A percentile compares a stretch with the other conserved stretches of the same genome.
Conservation (phyloP, 1,140 invertebrate species). For the Meloidogyne chitwoodi region DNA sequence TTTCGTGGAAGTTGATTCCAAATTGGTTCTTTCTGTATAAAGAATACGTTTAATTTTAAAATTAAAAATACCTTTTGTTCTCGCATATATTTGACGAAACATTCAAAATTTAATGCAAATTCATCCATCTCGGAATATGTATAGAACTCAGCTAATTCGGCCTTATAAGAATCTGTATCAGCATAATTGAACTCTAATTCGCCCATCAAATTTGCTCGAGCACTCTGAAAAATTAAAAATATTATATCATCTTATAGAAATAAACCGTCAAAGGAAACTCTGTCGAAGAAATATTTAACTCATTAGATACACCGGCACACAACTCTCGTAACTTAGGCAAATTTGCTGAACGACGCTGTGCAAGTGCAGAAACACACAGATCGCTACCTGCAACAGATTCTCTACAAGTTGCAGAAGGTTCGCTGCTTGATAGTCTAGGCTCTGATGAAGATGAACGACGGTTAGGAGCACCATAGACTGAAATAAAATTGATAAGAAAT, state of each 20-base stretch:
- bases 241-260: slow-evolving; percentile 8
- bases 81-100: slow-evolving; percentile 42
- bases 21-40: slow-evolving; percentile 3
- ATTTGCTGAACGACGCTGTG: slow-evolving; percentile 52
- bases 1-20: slow-evolving; percentile 21
- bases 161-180: slow-evolving; percentile 41
- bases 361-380: slow-evolving; percentile 50
- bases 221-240: slow-evolving; percentile 18
- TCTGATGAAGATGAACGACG: not conserved
- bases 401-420: not conserved
- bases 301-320: slow-evolving; percentile 1
- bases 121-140: slow-evolving; percentile 58
- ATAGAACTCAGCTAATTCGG: slow-evolving; percentile 56
- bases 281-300: slow-evolving; percentile 17
- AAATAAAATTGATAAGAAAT: not conserved
- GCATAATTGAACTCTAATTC: slow-evolving; percentile 54
- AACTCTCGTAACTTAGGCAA: slow-evolving; percentile 51
- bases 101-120: slow-evolving; percentile 40
- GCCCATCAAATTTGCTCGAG: slow-evolving; percentile 31
- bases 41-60: not conserved
- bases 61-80: slow-evolving; percentile 33
- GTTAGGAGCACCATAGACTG: not conserved
- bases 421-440: not conserved
- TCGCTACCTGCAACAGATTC: not conserved
- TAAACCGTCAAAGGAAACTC: not conserved